A percentile compares a stretch with the other conserved stretches of the same genome.
phyloP scores from a whole-genome alignment of 2,113 vertebrate genomes.

The Cebidichthys violaceus region DNA sequence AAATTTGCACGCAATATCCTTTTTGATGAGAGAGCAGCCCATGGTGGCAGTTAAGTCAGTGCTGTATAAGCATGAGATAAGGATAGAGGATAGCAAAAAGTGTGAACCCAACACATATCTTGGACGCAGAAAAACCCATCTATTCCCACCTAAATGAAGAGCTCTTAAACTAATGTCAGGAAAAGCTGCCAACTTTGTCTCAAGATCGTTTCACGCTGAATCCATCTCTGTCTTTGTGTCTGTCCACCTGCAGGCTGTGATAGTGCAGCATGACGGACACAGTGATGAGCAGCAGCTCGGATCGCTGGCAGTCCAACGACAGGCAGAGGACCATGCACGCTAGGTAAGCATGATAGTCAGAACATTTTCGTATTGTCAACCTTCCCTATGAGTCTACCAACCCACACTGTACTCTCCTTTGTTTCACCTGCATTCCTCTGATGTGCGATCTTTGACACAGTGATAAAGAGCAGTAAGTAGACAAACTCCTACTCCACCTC shows the following conservation, averaged over 20 bases:
- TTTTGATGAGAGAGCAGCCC: conserved; percentile 41
- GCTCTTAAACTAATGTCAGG: neutral
- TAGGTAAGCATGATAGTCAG: conserved; percentile 79
- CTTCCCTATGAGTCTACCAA: neutral
- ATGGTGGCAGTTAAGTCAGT: conserved; percentile 23
- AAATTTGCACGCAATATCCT: conserved; percentile 30
- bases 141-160: conserved; percentile 4
- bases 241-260: conserved; percentile 51
- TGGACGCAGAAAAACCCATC: neutral
- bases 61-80: conserved; percentile 35
- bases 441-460: conserved; percentile 78
- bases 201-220: neutral
- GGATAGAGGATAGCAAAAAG: conserved; percentile 15
- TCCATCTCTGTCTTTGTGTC: neutral
- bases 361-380: neutral
- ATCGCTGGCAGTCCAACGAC: conserved; percentile 89
- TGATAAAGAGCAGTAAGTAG: conserved; percentile 94
- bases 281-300: conserved; percentile 87
- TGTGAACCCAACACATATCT: neutral
- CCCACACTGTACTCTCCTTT: conserved; percentile 39
- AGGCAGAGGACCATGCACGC: conserved; percentile 87
- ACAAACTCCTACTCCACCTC: conserved; percentile 37
- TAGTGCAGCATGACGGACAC: conserved; percentile 89
- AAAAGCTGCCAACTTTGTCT: neutral
- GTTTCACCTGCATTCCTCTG: conserved; percentile 40